Conservation (phyloP, 2,888 invertebrate species). For the Tupiocoris notatus region DNA sequence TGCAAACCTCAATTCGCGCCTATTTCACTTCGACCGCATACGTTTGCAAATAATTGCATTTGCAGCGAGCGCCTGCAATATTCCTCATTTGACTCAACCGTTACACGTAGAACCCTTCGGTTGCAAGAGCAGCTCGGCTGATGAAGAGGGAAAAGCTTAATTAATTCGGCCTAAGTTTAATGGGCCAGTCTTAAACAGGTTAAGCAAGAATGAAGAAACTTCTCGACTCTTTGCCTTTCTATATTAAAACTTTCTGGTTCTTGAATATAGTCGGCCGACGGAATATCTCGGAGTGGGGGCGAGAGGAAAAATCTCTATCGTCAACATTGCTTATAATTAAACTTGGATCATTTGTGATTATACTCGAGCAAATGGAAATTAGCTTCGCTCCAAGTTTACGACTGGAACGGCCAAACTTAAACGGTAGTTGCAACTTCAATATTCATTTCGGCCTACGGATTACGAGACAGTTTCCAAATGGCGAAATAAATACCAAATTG, state of each 20-base stretch:
- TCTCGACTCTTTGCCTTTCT: background rate
- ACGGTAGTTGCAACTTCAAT: background rate
- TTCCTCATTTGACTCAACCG: background rate
- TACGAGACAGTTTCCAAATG: no score
- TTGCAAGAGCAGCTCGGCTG: background rate
- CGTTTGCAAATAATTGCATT: background rate
- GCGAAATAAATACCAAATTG: no score
- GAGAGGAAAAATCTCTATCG: background rate
- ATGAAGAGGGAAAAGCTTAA: slow-evolving; percentile 10
- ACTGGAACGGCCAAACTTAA: background rate
- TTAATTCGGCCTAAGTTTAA: slow-evolving; percentile 5
- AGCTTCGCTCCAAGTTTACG: background rate
- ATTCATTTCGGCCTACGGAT: background rate
- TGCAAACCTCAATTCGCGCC: no score
- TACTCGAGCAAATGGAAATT: background rate
- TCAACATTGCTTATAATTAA: background rate
- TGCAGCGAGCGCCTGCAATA: background rate
- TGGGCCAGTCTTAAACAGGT: slow-evolving; percentile 4
- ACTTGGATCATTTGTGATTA: background rate
- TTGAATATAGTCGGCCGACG: background rate
- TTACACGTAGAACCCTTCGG: background rate
- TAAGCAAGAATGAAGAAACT: slow-evolving; percentile 17
- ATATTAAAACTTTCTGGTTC: slow-evolving; percentile 15
- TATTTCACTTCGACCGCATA: background rate
- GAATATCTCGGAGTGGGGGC: background rate